Evolutionary conservation across 2,888 invertebrate species (phyloP), one percentile per base, ranked within the genome.

Genomic region (Nomada fabriciana): DNA sequence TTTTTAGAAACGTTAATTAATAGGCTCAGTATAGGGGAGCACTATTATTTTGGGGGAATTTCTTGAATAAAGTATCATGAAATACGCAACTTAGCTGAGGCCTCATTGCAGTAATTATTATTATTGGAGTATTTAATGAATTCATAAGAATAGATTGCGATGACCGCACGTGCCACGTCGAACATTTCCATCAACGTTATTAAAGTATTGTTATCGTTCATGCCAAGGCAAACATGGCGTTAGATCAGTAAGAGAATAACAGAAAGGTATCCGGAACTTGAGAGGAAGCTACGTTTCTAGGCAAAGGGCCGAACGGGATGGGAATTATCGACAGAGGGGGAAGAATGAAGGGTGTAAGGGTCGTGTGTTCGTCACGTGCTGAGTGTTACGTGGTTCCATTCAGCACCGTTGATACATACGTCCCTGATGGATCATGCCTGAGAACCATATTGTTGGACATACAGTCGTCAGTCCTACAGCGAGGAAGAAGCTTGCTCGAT

Each of bases 291-390:
- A 74, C 83, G 80, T 76, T 79, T 42, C 29, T 20, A 15, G 23
- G 13, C 52, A 57, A 75, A 84, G 69, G 68, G 67, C 59, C 50
- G 77, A 36, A 3, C 18, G 52, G 15, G 29, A 15, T 52, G 76
- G 47, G 77, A 61, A 18, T 60, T 52, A 23, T 36, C 20, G 29
- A 29, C 29, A 69, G 42, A 50, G 69, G 70, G 72, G 29, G 57
- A 68, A 74, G 36, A 64, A 69, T 29, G 71, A 11, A 50, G 71
- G 65, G 69, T 60, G 67, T 36, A 55, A 69, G 80, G 76, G 74
- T 82, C 77, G 84, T 76, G 82, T 53, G 79, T 63, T 77, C 67
- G 85, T 78, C 85, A 83, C 86, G 84, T 86, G 88, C 65, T 61
- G 72, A 60, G 76, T 74, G 72, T 83, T 86, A 76, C 80, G 78